Evolutionary conservation across 2,888 invertebrate genomes (phyloP).

Genomic region (Elgonia sp.): DNA sequence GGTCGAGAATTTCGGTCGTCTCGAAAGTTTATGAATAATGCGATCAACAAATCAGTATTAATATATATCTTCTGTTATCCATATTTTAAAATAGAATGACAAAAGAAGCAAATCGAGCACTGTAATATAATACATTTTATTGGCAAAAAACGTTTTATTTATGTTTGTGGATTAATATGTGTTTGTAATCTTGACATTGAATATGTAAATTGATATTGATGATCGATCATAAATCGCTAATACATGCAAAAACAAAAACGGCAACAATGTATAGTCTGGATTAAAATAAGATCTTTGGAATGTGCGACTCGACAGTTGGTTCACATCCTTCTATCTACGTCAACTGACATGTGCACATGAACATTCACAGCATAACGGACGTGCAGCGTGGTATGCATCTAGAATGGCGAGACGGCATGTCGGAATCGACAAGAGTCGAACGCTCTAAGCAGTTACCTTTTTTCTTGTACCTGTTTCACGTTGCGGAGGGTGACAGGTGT

Average conservation of each 20-base stretch:
- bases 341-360: constrained; percentile 75
- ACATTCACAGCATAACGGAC: constrained; percentile 77
- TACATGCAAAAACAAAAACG: constrained; percentile 7
- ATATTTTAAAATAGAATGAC: constrained; percentile 16
- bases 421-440: constrained; percentile 77
- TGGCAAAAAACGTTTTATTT: not conserved
- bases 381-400: constrained; percentile 78
- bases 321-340: constrained; percentile 76
- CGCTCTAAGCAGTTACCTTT: constrained; percentile 75
- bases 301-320: constrained; percentile 77
- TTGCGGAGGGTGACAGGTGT: constrained; percentile 85
- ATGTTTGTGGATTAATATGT: not conserved
- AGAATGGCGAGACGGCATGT: constrained; percentile 76
- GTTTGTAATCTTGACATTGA: not conserved
- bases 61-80: not conserved
- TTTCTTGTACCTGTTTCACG: constrained; percentile 84
- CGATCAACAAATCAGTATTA: constrained; percentile 46
- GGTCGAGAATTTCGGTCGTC: constrained; percentile 50
- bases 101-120: not conserved
- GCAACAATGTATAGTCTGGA: constrained; percentile 21
- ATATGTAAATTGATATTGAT: constrained; percentile 25
- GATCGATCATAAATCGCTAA: constrained; percentile 21
- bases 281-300: constrained; percentile 71
- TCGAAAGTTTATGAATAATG: constrained; percentile 50
- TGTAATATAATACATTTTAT: not conserved